phyloP scores from a whole-genome alignment of 2,888 invertebrate genomes.

The Eledone cirrhosa region DNA sequence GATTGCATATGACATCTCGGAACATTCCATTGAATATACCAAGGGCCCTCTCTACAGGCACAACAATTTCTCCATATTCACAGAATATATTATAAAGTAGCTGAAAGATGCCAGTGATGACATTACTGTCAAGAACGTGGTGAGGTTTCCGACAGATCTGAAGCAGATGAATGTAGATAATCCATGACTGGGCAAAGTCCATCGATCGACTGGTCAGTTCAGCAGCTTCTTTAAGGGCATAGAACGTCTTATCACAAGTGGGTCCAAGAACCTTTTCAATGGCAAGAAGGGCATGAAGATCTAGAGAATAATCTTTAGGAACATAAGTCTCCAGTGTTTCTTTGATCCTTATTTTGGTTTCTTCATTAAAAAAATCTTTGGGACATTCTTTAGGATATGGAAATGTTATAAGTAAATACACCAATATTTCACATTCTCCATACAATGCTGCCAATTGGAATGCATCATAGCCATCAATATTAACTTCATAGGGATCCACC shows the following conservation, averaged over 20 bases:
- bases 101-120: background rate
- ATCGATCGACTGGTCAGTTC: background rate
- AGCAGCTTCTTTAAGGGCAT: constrained; percentile 15
- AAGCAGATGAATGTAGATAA: constrained; percentile 4
- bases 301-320: constrained; percentile 1
- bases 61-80: background rate
- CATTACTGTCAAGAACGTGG: background rate
- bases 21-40: constrained; percentile 18
- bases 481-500: background rate
- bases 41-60: constrained; percentile 7
- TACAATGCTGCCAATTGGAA: constrained; percentile 10
- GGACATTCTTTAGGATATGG: constrained; percentile 10
- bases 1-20: background rate
- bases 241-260: background rate
- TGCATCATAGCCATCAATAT: background rate
- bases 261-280: background rate
- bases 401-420: background rate
- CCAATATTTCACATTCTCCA: constrained; percentile 4
- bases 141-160: background rate
- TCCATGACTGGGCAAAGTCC: background rate
- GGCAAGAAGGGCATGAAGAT: background rate
- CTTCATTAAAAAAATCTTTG: background rate
- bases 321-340: background rate
- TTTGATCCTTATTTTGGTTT: background rate
- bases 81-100: constrained; percentile 7